Percentiles rank a stretch among this genome's conserved stretches.
phyloP scores from a whole-genome alignment of 2,888 invertebrate species.

The Protonemura montana region DNA sequence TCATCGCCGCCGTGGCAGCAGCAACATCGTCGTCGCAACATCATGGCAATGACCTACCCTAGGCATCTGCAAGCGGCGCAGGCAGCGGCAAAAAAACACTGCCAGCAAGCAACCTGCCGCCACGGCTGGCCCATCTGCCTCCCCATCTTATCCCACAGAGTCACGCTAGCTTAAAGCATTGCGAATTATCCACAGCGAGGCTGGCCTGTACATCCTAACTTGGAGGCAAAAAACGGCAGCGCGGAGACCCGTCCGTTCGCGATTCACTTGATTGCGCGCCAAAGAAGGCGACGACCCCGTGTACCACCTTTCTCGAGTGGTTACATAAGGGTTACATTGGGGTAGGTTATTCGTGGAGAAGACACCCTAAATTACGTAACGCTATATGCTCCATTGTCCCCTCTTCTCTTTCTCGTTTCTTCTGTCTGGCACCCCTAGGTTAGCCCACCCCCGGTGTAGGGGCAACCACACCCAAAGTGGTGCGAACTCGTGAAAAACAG shows the following conservation, averaged over 20 bases:
- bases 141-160: neutral
- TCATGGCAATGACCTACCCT: constrained; percentile 8
- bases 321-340: neutral
- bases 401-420: neutral
- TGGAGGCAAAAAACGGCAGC: neutral
- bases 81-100: neutral
- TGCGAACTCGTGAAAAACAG: neutral
- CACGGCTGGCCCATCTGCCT: neutral
- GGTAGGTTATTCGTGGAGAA: neutral
- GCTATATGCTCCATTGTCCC: neutral
- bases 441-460: constrained; percentile 1
- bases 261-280: neutral
- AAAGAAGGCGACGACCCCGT: neutral
- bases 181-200: neutral
- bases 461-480: constrained; percentile 3
- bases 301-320: neutral
- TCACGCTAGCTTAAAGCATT: neutral
- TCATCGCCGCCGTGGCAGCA: neutral
- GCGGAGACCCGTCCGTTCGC: neutral
- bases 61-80: neutral
- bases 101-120: neutral
- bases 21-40: too few species aligned
- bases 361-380: constrained; percentile 12
- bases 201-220: neutral
- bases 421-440: neutral